These are phyloP conservation scores for Ophraella communa DNA, from an alignment of 2,888 invertebrate genomes.

Conservation along the genomic window DNA sequence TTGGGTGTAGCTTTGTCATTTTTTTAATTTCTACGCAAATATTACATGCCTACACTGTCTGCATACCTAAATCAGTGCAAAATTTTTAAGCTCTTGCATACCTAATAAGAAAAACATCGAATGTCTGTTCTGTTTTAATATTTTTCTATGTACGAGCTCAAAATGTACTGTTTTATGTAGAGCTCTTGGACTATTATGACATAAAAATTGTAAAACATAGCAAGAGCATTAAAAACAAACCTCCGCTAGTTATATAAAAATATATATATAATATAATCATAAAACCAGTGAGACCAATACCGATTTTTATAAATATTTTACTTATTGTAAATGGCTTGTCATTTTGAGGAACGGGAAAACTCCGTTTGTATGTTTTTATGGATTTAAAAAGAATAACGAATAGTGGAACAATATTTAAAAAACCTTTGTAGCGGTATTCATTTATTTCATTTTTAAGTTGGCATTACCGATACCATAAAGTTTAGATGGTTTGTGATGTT, in stretches of 20 bases:
- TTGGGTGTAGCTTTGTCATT: no score
- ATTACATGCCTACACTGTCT: no score
- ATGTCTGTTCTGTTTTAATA: no score
- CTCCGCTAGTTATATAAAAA: constrained; percentile 9
- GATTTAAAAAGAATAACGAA: neutral
- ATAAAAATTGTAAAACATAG: neutral
- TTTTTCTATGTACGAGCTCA: no score
- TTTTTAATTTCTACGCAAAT: no score
- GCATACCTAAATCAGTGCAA: no score
- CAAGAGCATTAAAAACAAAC: constrained; percentile 7
- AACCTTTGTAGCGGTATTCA: neutral
- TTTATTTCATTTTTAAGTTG: no score
- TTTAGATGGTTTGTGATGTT: no score
- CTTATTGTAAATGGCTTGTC: constrained; percentile 46
- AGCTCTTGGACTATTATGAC: neutral
- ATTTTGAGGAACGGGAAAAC: constrained; percentile 25
- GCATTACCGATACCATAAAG: no score
- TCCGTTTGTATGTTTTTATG: constrained; percentile 5
- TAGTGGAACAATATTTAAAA: neutral
- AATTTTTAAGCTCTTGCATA: no score
- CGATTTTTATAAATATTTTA: constrained; percentile 52
- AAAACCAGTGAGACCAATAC: constrained; percentile 58
- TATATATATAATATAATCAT: constrained; percentile 30
- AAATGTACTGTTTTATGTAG: no score
- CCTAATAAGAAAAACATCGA: no score